Conservation (phyloP, 2,797 vertebrate genomes). For the Heliangelus exortis region DNA sequence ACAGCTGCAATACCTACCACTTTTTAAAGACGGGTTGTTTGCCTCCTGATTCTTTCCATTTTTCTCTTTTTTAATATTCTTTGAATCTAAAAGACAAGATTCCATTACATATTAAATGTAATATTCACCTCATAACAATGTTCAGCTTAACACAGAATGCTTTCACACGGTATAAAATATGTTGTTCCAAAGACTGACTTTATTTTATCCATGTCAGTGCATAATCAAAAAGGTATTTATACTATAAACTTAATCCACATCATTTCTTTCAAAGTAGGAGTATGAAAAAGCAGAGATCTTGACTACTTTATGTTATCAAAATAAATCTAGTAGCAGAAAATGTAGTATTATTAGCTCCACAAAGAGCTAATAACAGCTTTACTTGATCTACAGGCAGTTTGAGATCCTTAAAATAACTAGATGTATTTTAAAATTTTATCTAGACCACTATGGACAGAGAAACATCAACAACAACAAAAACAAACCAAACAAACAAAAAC, state of each 20-base stretch:
- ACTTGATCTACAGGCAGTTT: not conserved
- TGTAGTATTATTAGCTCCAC: not conserved
- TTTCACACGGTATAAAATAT: conserved; percentile 19
- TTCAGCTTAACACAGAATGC: conserved; percentile 21
- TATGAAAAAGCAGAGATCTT: not conserved
- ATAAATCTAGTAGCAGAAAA: not conserved
- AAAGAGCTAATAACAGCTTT: not conserved
- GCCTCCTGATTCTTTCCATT: conserved; percentile 79
- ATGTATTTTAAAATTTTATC: not conserved
- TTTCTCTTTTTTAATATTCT: conserved; percentile 88
- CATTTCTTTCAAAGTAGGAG: not conserved
- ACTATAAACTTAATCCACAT: not conserved
- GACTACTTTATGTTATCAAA: not conserved
- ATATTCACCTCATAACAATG: not conserved
- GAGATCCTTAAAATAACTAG: not conserved
- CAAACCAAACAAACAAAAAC: not conserved
- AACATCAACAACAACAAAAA: not conserved
- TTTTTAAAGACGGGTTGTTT: conserved; percentile 77
- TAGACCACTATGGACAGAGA: not conserved
- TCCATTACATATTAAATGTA: conserved; percentile 51
- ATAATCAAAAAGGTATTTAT: not conserved
- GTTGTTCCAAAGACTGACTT: not conserved
- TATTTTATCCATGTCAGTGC: not conserved
- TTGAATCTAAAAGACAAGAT: conserved; percentile 86
- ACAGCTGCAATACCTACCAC: conserved; percentile 79